Conservation (phyloP, 2,797 vertebrate genomes). For the Phoxinus dragarum region DNA sequence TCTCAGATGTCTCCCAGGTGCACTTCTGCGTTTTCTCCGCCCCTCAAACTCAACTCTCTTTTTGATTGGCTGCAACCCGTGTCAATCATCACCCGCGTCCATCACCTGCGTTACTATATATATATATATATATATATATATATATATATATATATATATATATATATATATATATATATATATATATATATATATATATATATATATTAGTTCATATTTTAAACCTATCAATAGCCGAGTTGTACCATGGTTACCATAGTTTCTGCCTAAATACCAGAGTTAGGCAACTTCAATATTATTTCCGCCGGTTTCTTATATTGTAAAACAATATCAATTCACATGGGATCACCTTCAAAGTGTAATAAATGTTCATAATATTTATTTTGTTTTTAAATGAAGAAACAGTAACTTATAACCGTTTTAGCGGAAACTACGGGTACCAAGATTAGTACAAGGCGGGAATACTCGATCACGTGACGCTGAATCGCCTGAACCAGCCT, state of each 20-base stretch:
- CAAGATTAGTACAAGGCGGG: not conserved
- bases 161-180: no score
- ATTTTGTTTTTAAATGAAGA: not conserved
- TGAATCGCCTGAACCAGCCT: not conserved
- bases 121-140: no score
- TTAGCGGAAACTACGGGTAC: not conserved
- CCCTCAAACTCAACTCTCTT: not conserved
- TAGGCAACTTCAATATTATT: not conserved
- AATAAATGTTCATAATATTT: not conserved
- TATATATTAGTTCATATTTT: not conserved
- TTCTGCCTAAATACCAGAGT: not conserved
- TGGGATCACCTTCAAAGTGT: not conserved
- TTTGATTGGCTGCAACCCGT: slow-evolving; percentile 28
- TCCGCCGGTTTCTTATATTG: not conserved
- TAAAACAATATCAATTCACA: not conserved
- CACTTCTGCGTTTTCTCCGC: not conserved
- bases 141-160: no score
- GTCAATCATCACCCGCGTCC: slow-evolving; percentile 1
- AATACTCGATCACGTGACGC: not conserved
- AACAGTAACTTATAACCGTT: not conserved
- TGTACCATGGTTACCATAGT: not conserved
- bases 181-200: no score
- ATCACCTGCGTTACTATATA: no score
- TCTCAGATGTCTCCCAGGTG: not conserved
- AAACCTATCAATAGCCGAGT: not conserved